Percentiles rank a stretch among this genome's conserved stretches.
These are phyloP conservation scores for Monarcha castaneiventris DNA, from an alignment of 2,113 vertebrate species.

Conservation along the genomic window DNA sequence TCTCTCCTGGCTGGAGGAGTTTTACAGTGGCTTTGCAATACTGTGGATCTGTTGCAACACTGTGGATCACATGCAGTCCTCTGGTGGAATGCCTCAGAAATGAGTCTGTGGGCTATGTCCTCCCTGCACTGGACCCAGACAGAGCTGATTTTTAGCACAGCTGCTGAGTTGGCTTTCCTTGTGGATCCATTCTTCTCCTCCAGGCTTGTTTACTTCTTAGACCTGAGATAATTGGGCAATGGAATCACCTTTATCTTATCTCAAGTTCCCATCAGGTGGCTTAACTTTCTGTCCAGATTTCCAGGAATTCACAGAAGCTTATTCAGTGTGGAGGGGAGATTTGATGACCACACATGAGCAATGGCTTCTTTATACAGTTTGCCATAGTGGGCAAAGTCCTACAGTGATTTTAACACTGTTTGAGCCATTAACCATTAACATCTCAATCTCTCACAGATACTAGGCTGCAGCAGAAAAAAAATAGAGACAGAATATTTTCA, in stretches of 20 bases:
- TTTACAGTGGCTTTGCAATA: not conserved
- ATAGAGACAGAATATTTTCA: not conserved
- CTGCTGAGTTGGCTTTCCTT: not conserved
- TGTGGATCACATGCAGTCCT: too few species aligned
- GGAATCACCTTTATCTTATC: not conserved
- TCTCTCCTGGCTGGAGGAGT: not conserved
- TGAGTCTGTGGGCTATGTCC: not conserved
- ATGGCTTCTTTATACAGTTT: not conserved
- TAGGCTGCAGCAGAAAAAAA: not conserved
- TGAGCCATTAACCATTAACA: not conserved
- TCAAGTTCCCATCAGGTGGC: accelerated
- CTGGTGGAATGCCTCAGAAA: not conserved
- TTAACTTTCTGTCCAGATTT: not conserved
- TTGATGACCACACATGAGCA: not conserved
- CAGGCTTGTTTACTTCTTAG: not conserved
- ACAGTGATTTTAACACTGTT: not conserved
- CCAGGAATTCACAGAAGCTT: not conserved
- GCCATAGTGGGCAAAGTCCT: not conserved
- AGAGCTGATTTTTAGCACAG: not conserved
- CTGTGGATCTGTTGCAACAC: not conserved
- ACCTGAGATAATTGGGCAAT: not conserved
- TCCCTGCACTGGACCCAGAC: not conserved
- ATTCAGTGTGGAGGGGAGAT: accelerated
- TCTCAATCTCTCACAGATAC: not conserved
- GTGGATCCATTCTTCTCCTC: not conserved